Conservation (phyloP, 2,797 vertebrate species). For the Galagoides demidoff region DNA sequence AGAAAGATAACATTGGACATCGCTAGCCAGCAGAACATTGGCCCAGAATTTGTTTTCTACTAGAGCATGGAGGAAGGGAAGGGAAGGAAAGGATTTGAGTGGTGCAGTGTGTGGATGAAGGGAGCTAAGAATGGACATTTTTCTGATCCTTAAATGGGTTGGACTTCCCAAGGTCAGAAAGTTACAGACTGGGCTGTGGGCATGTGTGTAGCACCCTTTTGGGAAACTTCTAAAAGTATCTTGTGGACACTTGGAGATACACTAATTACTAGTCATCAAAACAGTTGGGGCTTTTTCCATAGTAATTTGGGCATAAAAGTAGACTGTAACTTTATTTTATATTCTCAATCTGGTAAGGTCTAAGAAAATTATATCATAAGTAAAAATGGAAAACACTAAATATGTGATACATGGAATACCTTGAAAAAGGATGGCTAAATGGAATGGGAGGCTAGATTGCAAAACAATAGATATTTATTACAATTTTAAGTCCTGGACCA, state of each 20-base stretch:
- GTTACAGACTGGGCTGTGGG: slow-evolving; percentile 64
- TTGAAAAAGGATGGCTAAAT: background rate
- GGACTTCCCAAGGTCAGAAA: background rate
- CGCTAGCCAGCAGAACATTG: background rate
- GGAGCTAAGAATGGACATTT: background rate
- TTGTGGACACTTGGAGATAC: slow-evolving; percentile 50
- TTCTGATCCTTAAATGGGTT: background rate
- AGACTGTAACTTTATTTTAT: slow-evolving; percentile 52
- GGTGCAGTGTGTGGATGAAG: background rate
- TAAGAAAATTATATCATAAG: background rate
- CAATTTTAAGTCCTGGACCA: background rate
- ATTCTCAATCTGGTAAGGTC: slow-evolving; percentile 15
- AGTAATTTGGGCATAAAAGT: slow-evolving; percentile 54
- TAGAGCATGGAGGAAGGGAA: background rate
- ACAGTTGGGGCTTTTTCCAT: slow-evolving; percentile 47
- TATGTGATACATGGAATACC: background rate
- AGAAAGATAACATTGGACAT: background rate
- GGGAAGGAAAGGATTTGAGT: background rate
- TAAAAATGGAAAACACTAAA: slow-evolving; percentile 60
- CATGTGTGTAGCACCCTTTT: slow-evolving; percentile 56
- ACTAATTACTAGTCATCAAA: slow-evolving; percentile 61
- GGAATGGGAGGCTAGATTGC: slow-evolving; percentile 18
- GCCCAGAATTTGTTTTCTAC: background rate
- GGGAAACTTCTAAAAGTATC: slow-evolving; percentile 62
- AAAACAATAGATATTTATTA: slow-evolving; percentile 37